Evolutionary conservation across 2,113 vertebrate genomes (phyloP).

Genomic region (Actinemys pallida): DNA sequence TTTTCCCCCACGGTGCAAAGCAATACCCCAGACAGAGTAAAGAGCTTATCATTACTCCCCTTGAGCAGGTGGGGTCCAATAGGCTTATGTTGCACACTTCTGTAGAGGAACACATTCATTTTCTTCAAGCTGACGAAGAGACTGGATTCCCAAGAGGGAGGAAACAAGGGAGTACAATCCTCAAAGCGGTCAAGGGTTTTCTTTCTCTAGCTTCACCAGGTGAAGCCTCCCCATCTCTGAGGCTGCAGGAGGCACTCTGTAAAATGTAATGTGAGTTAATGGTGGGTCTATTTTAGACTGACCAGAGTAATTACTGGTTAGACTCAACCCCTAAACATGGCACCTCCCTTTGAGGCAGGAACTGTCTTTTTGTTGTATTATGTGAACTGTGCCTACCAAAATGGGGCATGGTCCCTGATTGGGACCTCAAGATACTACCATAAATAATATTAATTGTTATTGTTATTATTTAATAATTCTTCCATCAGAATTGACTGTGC

Average conservation of each 20-base stretch:
- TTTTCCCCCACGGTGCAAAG: background rate
- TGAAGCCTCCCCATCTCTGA: background rate
- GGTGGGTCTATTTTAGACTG: background rate
- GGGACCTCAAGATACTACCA: background rate
- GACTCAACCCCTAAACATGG: background rate
- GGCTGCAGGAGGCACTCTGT: background rate
- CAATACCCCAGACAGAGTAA: background rate
- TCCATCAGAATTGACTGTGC: background rate
- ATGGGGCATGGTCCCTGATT: background rate
- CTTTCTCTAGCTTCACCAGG: background rate
- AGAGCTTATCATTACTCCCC: background rate
- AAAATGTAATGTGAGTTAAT: background rate
- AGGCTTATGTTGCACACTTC: background rate
- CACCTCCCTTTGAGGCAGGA: background rate
- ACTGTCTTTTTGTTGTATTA: background rate
- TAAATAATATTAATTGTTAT: background rate
- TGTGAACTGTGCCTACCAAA: background rate
- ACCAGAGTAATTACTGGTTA: background rate
- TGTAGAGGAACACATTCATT: background rate
- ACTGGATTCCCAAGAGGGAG: background rate
- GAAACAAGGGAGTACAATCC: rapidly evolving
- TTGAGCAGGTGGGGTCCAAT: background rate
- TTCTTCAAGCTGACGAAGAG: background rate
- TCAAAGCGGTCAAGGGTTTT: rapidly evolving
- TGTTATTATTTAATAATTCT: background rate